phyloP scores from a whole-genome alignment of 2,797 vertebrate species.

The Cirrhinus mrigala region DNA sequence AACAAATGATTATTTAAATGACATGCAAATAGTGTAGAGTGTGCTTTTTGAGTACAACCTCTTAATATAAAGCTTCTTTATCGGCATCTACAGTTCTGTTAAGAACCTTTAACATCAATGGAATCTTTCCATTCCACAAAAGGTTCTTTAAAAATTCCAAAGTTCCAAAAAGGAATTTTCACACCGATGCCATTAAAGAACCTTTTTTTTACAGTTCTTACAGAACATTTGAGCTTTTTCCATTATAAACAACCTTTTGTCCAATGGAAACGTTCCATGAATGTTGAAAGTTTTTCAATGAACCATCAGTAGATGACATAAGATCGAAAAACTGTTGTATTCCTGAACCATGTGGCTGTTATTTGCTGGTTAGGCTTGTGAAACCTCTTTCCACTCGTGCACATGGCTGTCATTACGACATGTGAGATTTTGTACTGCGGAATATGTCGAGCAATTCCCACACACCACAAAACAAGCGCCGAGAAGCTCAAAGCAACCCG shows the following conservation, averaged over 20 bases:
- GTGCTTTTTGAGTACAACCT: neutral
- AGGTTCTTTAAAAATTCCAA: neutral
- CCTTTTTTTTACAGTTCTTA: neutral
- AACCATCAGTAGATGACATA: neutral
- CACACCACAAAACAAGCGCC: conserved; percentile 40
- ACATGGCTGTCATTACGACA: conserved; percentile 29
- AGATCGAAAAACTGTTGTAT: neutral
- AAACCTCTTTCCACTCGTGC: conserved; percentile 10
- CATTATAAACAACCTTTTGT: neutral
- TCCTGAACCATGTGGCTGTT: conserved; percentile 11
- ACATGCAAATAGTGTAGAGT: neutral
- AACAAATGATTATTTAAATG: conserved; percentile 2
- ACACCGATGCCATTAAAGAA: neutral
- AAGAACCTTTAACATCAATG: neutral
- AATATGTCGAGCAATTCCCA: conserved; percentile 47
- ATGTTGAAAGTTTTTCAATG: neutral
- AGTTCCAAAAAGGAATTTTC: neutral
- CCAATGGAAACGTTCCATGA: too few relatives aligned
- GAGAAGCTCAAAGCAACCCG: conserved; percentile 40
- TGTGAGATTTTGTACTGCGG: conserved; percentile 28
- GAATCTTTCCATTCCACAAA: neutral
- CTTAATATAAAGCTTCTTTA: neutral
- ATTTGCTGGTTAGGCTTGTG: conserved; percentile 16
- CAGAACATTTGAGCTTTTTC: neutral
- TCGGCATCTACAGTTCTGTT: neutral